Percentiles rank a stretch among this genome's conserved stretches.
Evolutionary conservation across 2,888 invertebrate species (phyloP).

Genomic region (Griposia aprilina): DNA sequence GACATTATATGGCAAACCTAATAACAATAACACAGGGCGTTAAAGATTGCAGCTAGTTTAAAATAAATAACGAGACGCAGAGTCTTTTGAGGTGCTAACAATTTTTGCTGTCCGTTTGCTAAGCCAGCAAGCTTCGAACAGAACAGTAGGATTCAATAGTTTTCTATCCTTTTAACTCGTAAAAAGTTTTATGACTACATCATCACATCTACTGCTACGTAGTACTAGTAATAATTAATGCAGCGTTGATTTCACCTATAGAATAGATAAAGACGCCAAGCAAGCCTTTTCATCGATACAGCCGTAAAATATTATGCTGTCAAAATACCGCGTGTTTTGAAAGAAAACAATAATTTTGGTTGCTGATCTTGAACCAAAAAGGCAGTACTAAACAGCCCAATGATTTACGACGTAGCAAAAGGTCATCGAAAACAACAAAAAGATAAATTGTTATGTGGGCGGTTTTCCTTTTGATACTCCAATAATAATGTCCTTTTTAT

Average conservation of each 20-base stretch:
- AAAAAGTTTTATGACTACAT: background rate
- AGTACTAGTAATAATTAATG: background rate
- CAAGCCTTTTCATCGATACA: conserved; percentile 19
- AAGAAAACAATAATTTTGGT: background rate
- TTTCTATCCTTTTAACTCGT: background rate
- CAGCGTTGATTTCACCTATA: background rate
- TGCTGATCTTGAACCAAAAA: background rate
- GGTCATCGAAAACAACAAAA: background rate
- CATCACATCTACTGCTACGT: background rate
- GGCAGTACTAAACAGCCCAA: background rate
- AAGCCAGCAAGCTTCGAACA: background rate
- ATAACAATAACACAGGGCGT: background rate
- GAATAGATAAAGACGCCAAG: background rate
- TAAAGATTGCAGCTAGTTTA: background rate
- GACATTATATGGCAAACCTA: background rate
- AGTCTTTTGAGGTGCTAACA: background rate
- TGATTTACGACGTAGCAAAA: background rate
- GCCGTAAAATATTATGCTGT: background rate
- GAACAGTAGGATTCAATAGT: background rate
- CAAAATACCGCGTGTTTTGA: conserved; percentile 48
- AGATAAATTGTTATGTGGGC: background rate
- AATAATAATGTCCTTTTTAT: background rate
- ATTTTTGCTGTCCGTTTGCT: background rate
- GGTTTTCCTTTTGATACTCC: background rate
- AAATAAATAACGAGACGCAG: background rate